Base-by-base conservation (phyloP, 2,113 vertebrate genomes). In the Ancistrus triradiatus region DNA sequence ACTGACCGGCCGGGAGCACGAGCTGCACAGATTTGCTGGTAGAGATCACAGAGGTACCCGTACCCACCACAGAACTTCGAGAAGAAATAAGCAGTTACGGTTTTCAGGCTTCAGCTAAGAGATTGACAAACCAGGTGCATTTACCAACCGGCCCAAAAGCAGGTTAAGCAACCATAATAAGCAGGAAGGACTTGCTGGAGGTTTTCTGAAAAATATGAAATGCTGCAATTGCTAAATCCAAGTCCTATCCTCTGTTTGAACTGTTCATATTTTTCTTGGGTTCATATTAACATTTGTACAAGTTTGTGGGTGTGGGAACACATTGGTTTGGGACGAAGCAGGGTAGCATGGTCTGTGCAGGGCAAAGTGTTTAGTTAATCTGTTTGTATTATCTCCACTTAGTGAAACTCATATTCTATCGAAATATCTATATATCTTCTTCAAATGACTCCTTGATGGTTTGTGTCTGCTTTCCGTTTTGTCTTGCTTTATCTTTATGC, bases 271-370 rank as follows among this genome's bases (percentile, higher is more conserved):
- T 31, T 31, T 31, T 31, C 7, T 31, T 31, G 7, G 7, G 7
- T 31, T 31, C 27, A 31, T 4, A 31, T 31, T 31, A 31, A 31
- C 4, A 11, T 38, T 38, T 38, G 2, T 11, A 38, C 7, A 13
- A 38, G 4, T 42, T 14, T 42, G 3, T 5, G n/a, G 14, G 38
- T 42, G 14, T 42, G n/a, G n/a, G n/a, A n/a, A n/a, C n/a, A n/a
- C n/a, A n/a, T n/a, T n/a, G 38, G 6, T 42, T 42, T 42, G 33
- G 40, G 17, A 57, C 31, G 40, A 43, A 33, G 38, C 43, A 48
- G 43, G 21, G 42, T 15, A 19, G 40, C 28, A 25, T 46, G 52
- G 46, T 66, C 56, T 63, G 38, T 68, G 48, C 59, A 75, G 68
- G 73, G 63, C 59, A 59, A 50, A 14, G 0, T 42, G 37, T 53